Base-by-base conservation (phyloP, 2,113 vertebrate species). In the Zootoca vivipara region DNA sequence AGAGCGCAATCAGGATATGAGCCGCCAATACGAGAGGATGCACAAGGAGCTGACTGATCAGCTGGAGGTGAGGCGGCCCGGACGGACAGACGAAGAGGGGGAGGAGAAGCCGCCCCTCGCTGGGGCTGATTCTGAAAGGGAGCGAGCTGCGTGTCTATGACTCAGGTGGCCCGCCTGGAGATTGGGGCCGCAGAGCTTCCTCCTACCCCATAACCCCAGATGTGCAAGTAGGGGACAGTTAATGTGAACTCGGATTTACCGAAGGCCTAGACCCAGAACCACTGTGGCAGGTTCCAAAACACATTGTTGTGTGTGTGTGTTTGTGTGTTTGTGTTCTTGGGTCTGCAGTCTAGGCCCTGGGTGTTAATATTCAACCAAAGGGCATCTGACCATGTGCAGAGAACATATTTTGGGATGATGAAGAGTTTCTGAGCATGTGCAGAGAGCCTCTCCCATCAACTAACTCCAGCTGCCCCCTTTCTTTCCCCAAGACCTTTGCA, bases 1-100 rank as follows among this genome's bases (percentile, higher is more conserved):
- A 77, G 98, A 99, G 93, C 97, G 98, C 95, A 99, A 99, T 96
- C 98, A 99, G 96, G 99, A 99, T 95, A 96, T 99, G 96, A 98
- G 97, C 92, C 97, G 98, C 96, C 98, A 99, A 96, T 99, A 99
- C 94, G 99, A 99, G 94, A 97, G 97, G 91, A 99, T 99, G 98
- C 98, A 99, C 97, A 98, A 98, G 97, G 99, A 99, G 95, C 97
- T 99, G 89, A 98, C 97, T 67, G 98, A 99, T 90, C 98, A 98
- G 94, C 96, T 99, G 91, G 99, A 99, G 98, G 99, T 99, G 97
- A 98, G 96, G 87, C 70, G 64, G 30, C 12, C 26, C 58, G 70
- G 90, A 65, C 38, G 38, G n/a, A n/a, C n/a, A n/a, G 38, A 2
- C 46, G 46, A 52, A 52, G 46, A 52, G 83, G 87, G 93, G 67